Base-by-base conservation (phyloP, 2,113 vertebrate species). In the Apodemus sylvaticus region DNA sequence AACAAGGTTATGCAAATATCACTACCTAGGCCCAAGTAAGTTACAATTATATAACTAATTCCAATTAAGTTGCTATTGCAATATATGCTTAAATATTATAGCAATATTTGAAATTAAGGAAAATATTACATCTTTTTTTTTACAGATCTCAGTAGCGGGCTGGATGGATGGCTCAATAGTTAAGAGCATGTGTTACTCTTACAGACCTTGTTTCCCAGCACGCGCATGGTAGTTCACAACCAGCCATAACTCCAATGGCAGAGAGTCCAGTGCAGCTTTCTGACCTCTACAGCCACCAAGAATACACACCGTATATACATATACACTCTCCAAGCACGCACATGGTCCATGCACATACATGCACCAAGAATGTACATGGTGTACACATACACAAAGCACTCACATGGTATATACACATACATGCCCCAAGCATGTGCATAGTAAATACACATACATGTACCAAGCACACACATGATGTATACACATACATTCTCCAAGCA, bases 51-150 rank as follows among this genome's bases (percentile, higher is more conserved):
- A 6, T 26, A 88, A 93, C 76, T 86, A 71, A 96, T 85, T 92
- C 87, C 68, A 92, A 93, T 89, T 95, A 94, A 96, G 77, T 64
- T 66, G 22, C 53, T 85, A 89, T 16, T 92, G 6, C 14, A 93
- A 93, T 73, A 96, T 81, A 66, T 64, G 88, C 94, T 93, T 66
- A 95, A 96, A 74, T 51, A 91, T 31, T 91, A 48, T 81, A 73
- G 34, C 6, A 55, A 64, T 60, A 95, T 76, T 88, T 95, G 90
- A 90, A 95, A 95, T 36, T 60, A 82, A 91, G 64, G 51, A 9
- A 93, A 53, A 95, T 89, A 64, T 64, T 13, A 70, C 6, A 74
- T 4, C 26, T 86, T 94, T 81, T 74, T 86, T 94, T 81, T 74
- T 53, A 13, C 93, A 94, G 92, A 74, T 73, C 87, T 66, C 87